These are phyloP conservation scores for Castor canadensis DNA, from an alignment of 2,113 vertebrate species.

Conservation along the genomic window DNA sequence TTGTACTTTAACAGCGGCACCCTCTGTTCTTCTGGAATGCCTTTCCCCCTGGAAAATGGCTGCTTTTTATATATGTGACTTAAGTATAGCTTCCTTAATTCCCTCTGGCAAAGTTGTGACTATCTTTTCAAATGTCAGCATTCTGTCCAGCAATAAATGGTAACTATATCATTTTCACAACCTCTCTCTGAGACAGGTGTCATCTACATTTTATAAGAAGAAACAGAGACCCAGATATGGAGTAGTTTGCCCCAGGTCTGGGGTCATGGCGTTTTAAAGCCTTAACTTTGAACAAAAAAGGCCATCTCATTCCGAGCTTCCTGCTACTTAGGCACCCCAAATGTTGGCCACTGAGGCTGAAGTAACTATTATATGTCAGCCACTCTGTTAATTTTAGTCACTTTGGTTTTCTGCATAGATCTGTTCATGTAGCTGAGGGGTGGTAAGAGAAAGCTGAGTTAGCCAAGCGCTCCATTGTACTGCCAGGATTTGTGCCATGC, in stretches of 20 bases:
- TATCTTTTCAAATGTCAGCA: not conserved
- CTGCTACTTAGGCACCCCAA: not conserved
- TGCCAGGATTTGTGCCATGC: not conserved
- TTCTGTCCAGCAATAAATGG: not conserved
- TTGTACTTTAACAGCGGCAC: not conserved
- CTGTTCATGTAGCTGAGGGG: not conserved
- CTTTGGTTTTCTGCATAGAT: slow-evolving; percentile 14
- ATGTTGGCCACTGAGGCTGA: not conserved
- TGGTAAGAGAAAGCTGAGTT: not conserved
- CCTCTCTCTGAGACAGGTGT: not conserved
- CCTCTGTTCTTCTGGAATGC: not conserved
- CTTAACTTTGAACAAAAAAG: not conserved
- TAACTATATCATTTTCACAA: not conserved
- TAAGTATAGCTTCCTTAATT: slow-evolving; percentile 3
- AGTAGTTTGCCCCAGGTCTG: not conserved
- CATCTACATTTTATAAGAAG: not conserved
- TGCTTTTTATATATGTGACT: not conserved
- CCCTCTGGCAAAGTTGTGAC: not conserved
- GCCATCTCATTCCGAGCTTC: not conserved
- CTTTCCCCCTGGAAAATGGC: not conserved
- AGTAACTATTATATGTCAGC: not conserved
- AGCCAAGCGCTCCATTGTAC: not conserved
- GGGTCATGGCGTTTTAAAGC: not conserved
- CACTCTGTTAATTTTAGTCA: not conserved
- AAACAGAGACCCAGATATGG: not conserved